Conservation (phyloP, 2,797 vertebrate species). For the Acanthurus leucopareius region DNA sequence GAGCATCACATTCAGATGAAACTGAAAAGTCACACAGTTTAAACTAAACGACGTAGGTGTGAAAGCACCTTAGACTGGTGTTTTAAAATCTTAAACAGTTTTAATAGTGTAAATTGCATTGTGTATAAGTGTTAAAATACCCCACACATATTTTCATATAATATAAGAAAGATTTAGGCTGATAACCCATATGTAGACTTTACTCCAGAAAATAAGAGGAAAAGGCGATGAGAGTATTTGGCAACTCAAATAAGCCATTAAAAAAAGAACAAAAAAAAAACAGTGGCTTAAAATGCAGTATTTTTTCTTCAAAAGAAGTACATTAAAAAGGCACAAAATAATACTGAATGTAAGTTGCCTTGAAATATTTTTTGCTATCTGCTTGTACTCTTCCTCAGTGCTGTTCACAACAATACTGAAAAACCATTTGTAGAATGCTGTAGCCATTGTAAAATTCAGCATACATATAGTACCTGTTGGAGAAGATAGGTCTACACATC, state of each 20-base stretch:
- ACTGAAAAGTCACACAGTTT: too few species aligned
- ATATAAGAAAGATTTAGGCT: not conserved
- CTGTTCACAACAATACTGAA: not conserved
- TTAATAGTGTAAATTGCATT: too few species aligned
- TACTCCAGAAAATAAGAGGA: not conserved
- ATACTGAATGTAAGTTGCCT: not conserved
- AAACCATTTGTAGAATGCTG: not conserved
- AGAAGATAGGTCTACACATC: slow-evolving; percentile 19
- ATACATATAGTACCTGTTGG: not conserved
- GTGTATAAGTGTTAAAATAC: too few species aligned
- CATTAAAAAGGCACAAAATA: not conserved
- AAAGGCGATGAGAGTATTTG: not conserved
- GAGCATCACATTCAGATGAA: too few species aligned
- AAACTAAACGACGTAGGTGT: too few species aligned
- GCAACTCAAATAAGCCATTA: not conserved
- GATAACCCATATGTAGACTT: not conserved
- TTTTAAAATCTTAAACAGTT: too few species aligned
- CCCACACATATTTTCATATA: too few species aligned
- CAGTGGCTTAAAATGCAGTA: not conserved
- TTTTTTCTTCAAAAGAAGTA: not conserved
- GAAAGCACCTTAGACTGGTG: too few species aligned
- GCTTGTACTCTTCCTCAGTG: not conserved
- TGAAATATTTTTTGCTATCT: not conserved
- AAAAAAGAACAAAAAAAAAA: not conserved
- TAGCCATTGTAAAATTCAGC: not conserved